A percentile compares a stretch with the other conserved stretches of the same genome.
These are phyloP conservation scores for Neoitamus cyanurus DNA, from an alignment of 2,888 invertebrate genomes.

Conservation along the genomic window DNA sequence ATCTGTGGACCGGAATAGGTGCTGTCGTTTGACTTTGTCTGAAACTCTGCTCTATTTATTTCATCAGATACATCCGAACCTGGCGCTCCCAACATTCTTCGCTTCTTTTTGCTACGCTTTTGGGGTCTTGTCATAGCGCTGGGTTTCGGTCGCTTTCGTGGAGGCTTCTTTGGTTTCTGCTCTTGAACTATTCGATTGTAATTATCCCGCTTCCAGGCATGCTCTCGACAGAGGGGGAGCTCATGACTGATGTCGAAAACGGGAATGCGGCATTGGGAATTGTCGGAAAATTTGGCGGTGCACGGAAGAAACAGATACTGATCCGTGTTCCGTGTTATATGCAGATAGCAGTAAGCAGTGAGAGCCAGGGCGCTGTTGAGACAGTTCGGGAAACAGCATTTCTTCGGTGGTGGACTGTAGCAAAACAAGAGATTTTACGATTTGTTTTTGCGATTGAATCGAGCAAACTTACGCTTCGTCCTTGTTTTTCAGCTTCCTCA, in stretches of 20 bases:
- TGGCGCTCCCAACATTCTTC: slow-evolving; percentile 57
- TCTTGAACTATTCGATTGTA: slow-evolving; percentile 82
- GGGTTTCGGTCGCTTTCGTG: slow-evolving; percentile 72
- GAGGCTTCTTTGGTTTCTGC: slow-evolving; percentile 79
- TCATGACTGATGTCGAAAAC: slow-evolving; percentile 83
- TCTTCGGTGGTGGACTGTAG: slow-evolving; percentile 56
- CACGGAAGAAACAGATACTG: slow-evolving; percentile 85
- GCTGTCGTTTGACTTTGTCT: neutral
- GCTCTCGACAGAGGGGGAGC: slow-evolving; percentile 86
- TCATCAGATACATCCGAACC: neutral
- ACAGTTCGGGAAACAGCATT: slow-evolving; percentile 60
- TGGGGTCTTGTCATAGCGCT: slow-evolving; percentile 70
- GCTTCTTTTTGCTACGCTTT: slow-evolving; percentile 70
- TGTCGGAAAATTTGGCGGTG: slow-evolving; percentile 81
- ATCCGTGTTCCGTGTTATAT: slow-evolving; percentile 86
- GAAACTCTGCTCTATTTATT: slow-evolving; percentile 9
- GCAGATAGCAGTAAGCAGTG: slow-evolving; percentile 83
- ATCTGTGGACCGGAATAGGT: slow-evolving; percentile 41
- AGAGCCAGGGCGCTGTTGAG: slow-evolving; percentile 61
- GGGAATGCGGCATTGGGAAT: slow-evolving; percentile 82
- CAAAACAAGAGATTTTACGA: neutral
- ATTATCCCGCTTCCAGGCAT: slow-evolving; percentile 86
- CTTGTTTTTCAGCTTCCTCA: slow-evolving; percentile 60
- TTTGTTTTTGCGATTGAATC: neutral
- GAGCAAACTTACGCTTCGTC: slow-evolving; percentile 57